Base-by-base conservation (phyloP, 2,888 invertebrate species). In the Pollenia angustigena region DNA sequence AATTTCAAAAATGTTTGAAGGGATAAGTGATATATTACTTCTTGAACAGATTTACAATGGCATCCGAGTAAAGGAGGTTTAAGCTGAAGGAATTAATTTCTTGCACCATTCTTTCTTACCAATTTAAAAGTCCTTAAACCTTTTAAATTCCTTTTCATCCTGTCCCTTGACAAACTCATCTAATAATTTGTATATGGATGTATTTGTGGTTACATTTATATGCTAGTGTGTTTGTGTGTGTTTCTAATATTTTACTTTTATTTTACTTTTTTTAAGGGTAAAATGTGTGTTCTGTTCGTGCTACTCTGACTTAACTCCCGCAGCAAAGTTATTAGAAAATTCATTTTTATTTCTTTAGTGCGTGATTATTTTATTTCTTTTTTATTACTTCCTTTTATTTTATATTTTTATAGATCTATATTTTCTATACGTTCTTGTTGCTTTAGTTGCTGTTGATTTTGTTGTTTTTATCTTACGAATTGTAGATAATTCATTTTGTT, bases 341-440 rank as follows among this genome's bases (percentile, higher is more conserved):
- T 66, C 76, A 72, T 72, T 85, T 85, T 85, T 81, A 81, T 85
- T 66, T 52, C 76, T 81, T 71, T 81, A 60, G 81, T 81, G 78
- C 81, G 85, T 85, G 85, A 76, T 72, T 81, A 76, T 76, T 85
- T 76, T 81, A 76, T 76, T 81, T 76, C 23, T 32, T 32, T 32
- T 32, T 32, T 32, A 32, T 32, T 32, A 32, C 12, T 16, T 48
- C 40, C 44, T 42, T 50, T 60, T 54, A 44, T 14, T 56, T 72
- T 23, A 44, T 71, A 10, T 12, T 46, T 56, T 16, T 56, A 14
- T 46, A 7, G 23, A 8, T 64, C 46, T 56, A 16, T 72, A n/a
- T 62, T 4, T 40, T 50, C 1, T 18, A 23, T 66, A 50, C 16
- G 42, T 52, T 42, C 12, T 52, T 56, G 66, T 42, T 46, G 23